A percentile compares a stretch with the other conserved stretches of the same genome.
These are phyloP conservation scores for Simalia tracyae DNA, from an alignment of 2,797 vertebrate genomes.

Conservation along the genomic window DNA sequence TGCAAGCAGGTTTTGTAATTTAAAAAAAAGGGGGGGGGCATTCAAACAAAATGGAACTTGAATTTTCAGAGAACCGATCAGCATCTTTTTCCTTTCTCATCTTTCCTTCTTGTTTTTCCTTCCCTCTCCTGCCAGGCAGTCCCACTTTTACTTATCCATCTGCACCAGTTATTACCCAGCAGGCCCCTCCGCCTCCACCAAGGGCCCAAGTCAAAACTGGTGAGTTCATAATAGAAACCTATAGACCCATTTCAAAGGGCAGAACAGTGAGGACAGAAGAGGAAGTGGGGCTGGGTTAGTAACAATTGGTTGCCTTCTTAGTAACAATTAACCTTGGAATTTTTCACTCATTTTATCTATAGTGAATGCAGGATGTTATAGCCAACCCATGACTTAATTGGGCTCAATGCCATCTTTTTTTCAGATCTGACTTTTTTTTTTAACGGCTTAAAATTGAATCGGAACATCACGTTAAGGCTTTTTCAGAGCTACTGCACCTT, in stretches of 20 bases:
- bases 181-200: neutral
- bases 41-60: neutral
- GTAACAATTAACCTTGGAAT: neutral
- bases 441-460: neutral
- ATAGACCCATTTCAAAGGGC: neutral
- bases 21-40: neutral
- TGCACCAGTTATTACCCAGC: neutral
- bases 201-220: slow-evolving; percentile 18
- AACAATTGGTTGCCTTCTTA: neutral
- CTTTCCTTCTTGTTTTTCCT: neutral
- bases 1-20: neutral
- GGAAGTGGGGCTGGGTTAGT: slow-evolving; percentile 46
- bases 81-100: neutral
- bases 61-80: too few relatives aligned
- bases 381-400: neutral
- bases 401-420: neutral
- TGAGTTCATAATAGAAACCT: neutral
- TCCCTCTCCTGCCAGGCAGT: neutral
- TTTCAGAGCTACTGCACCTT: neutral
- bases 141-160: slow-evolving; percentile 10
- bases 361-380: neutral
- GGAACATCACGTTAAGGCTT: neutral
- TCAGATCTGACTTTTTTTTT: neutral
- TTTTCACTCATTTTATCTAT: neutral
- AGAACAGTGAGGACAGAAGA: slow-evolving; percentile 33